A percentile compares a stretch with the other conserved stretches of the same genome.
Evolutionary conservation across 2,113 vertebrate genomes (phyloP).

Genomic region (Peucedramus taeniatus): DNA sequence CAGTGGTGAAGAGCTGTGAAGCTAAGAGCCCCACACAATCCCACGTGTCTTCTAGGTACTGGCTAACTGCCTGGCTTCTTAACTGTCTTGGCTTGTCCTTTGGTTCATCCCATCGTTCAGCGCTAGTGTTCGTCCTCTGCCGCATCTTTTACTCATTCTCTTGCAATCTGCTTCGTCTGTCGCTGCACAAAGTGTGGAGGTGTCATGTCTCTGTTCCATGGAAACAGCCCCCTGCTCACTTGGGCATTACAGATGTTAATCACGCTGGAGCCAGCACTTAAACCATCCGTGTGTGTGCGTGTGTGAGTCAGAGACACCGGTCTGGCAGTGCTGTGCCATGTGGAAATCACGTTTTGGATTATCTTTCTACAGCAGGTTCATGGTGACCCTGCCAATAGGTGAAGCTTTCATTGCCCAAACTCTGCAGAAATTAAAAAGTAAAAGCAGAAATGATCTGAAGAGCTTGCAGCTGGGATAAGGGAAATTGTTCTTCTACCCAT

Average conservation of each 20-base stretch:
- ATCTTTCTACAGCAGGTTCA: background rate
- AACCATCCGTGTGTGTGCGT: fast-evolving
- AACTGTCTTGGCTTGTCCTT: conserved; percentile 40
- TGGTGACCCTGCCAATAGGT: background rate
- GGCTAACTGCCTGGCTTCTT: conserved; percentile 25
- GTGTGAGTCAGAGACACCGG: fast-evolving
- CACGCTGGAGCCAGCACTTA: background rate
- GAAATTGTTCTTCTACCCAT: background rate
- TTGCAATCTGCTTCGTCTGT: background rate
- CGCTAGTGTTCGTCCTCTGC: background rate
- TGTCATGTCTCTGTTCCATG: background rate
- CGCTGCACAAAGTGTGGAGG: background rate
- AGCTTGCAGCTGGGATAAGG: background rate
- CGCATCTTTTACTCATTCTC: background rate
- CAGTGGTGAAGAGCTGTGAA: conserved; percentile 80
- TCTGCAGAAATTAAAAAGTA: background rate
- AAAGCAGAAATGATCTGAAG: background rate
- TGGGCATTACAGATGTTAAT: background rate
- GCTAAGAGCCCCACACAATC: conserved; percentile 80
- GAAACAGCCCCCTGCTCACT: background rate
- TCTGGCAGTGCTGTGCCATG: background rate
- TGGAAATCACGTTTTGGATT: background rate
- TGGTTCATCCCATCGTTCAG: background rate
- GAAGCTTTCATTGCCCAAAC: background rate
- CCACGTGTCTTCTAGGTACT: conserved; percentile 81